Base-by-base conservation (phyloP, 2,888 invertebrate species). In the Amblyjoppa proteus region DNA sequence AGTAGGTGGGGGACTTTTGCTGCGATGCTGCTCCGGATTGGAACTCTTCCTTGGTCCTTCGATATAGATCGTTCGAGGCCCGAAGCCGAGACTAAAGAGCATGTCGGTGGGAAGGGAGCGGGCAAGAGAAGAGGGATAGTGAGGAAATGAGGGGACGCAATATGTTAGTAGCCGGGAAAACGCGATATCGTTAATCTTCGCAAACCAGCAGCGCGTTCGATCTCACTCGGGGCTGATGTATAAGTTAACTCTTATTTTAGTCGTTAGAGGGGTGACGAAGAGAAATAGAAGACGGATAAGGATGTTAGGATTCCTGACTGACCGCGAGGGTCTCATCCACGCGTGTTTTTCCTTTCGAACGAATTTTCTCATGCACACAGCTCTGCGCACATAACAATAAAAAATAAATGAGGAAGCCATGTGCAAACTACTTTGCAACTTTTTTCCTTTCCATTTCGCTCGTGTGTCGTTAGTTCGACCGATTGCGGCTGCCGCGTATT, bases 21-120 rank as follows among this genome's bases (percentile, higher is more conserved):
- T 38, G 76, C 28, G 66, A 76, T 76, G 20, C 38, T 34, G 16
- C 69, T 51, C 61, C 25, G 51, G 41, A 53, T 58, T 20, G 74
- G 56, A 41, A 56, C 53, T 58, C 56, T 45, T 25, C 31, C 61
- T 71, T n/a, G 38, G 20, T 61, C 25, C 38, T 66, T 66, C 77
- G 38, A 58, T 68, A 73, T 83, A 66, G 75, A 77, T 58, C 66
- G 58, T 68, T 73, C 41, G 58, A 82, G 34, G 77, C 45, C 64
- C 13, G 34, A 13, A 49, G 45, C 34, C 75, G 51, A 58, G 49
- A 28, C 51, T 45, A 11, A 71, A 69, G 73, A 69, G 73, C 25
- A 71, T 16, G 58, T 28, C 45, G 34, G 31, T 25, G 64, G 25
- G 56, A 68, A 41, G 20, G n/a, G 74, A 61, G 41, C 56, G 25